These are phyloP conservation scores for Spheniscus humboldti DNA, from an alignment of 2,797 vertebrate species.

Conservation along the genomic window DNA sequence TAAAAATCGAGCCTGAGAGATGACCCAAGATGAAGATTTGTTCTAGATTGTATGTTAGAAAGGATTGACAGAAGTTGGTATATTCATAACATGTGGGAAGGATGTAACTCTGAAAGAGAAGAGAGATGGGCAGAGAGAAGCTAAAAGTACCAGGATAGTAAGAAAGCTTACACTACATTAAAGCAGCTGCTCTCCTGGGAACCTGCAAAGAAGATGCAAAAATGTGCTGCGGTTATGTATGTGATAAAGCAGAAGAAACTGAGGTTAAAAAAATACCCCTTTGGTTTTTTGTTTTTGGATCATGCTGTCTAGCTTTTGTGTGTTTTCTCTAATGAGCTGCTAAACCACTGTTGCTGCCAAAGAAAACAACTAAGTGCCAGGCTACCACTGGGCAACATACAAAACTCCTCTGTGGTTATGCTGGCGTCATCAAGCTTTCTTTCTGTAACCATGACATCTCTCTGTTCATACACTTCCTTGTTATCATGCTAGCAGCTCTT, in stretches of 20 bases:
- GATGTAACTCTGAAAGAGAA: not conserved
- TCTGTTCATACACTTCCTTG: not conserved
- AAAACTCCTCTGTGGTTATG: not conserved
- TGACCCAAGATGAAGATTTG: not conserved
- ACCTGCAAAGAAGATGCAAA: slow-evolving; percentile 35
- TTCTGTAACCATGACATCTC: not conserved
- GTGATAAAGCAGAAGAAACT: slow-evolving; percentile 46
- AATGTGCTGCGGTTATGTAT: not conserved
- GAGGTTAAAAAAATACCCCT: slow-evolving; percentile 24
- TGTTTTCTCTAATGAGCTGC: not conserved
- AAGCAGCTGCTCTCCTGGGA: slow-evolving; percentile 6
- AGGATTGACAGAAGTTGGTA: not conserved
- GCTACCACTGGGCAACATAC: not conserved
- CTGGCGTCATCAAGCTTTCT: not conserved
- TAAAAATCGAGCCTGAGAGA: not conserved
- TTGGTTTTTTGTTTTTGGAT: slow-evolving; percentile 25
- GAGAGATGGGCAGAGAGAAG: not conserved
- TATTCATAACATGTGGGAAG: not conserved
- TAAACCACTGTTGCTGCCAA: not conserved
- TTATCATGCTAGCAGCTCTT: not conserved
- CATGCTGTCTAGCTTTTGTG: not conserved
- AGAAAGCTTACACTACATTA: not conserved
- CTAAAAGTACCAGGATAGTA: not conserved
- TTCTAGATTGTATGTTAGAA: not conserved
- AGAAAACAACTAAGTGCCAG: not conserved